phyloP scores from a whole-genome alignment of 1,140 invertebrate genomes.

The Hylyphantes graminicola region DNA sequence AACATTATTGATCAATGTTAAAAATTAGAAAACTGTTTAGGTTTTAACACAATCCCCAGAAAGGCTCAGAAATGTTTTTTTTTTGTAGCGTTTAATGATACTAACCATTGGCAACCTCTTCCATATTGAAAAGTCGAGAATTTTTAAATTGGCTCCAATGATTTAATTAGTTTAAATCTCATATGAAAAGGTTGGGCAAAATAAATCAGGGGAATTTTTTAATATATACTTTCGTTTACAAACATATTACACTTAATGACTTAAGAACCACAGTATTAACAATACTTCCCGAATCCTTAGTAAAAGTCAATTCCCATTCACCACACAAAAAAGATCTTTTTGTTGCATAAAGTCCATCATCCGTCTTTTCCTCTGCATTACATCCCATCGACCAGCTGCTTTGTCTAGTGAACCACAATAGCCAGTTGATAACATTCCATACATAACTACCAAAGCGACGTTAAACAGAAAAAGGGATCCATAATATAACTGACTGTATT shows the following conservation, averaged over 20 bases:
- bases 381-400: slow-evolving; percentile 25
- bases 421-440: slow-evolving; percentile 58
- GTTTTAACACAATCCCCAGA: too few species aligned
- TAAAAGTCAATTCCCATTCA: neutral
- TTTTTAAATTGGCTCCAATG: too few species aligned
- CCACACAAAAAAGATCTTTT: neutral
- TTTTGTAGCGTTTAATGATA: too few species aligned
- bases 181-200: too few species aligned
- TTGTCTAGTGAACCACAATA: slow-evolving; percentile 6
- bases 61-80: too few species aligned
- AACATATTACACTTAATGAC: neutral
- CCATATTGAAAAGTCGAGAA: too few species aligned
- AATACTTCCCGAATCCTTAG: neutral
- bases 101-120: too few species aligned
- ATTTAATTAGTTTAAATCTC: too few species aligned
- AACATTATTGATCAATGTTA: too few species aligned
- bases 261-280: neutral
- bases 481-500: slow-evolving; percentile 52
- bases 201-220: too few species aligned
- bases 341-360: neutral
- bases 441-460: slow-evolving; percentile 43
- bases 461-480: slow-evolving; percentile 27
- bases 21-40: too few species aligned
- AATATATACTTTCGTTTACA: too few species aligned
- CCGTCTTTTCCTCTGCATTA: slow-evolving; percentile 19